phyloP scores from a whole-genome alignment of 2,888 invertebrate species.

The Scaptomyza parva region DNA sequence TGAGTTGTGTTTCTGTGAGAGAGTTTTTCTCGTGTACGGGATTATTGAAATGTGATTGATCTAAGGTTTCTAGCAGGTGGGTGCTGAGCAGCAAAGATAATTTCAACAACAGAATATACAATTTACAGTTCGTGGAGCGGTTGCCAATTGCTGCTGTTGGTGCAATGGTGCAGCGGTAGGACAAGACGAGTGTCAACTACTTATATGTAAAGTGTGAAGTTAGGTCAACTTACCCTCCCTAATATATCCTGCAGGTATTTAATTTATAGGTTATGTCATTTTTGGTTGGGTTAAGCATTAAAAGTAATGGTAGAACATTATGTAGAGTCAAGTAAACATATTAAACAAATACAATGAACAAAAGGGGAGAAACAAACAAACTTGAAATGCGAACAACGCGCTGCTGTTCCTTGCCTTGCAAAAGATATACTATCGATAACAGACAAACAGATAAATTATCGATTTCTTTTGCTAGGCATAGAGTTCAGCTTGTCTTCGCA shows the following conservation, averaged over 20 bases:
- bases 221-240: slow-evolving; percentile 85
- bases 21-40: not conserved
- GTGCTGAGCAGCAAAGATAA: slow-evolving; percentile 39
- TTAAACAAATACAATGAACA: slow-evolving; percentile 22
- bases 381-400: slow-evolving; percentile 20
- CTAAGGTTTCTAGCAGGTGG: slow-evolving; percentile 35
- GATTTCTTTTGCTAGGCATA: slow-evolving; percentile 26
- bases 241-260: slow-evolving; percentile 83
- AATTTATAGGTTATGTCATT: slow-evolving; percentile 60
- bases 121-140: slow-evolving; percentile 21
- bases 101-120: slow-evolving; percentile 54
- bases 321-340: slow-evolving; percentile 40
- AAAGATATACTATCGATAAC: slow-evolving; percentile 1
- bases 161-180: slow-evolving; percentile 47
- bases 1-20: slow-evolving; percentile 9
- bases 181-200: slow-evolving; percentile 40
- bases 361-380: slow-evolving; percentile 12
- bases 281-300: slow-evolving; percentile 71
- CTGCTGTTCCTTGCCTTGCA: slow-evolving; percentile 20
- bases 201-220: slow-evolving; percentile 48
- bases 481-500: not conserved
- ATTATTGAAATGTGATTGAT: slow-evolving; percentile 13
- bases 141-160: slow-evolving; percentile 54
- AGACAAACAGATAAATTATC: not conserved
- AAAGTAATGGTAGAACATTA: slow-evolving; percentile 53